Percentiles rank a stretch among this genome's conserved stretches.
Evolutionary conservation across 2,888 invertebrate genomes (phyloP).

Genomic region (Ophion obscuratus): DNA sequence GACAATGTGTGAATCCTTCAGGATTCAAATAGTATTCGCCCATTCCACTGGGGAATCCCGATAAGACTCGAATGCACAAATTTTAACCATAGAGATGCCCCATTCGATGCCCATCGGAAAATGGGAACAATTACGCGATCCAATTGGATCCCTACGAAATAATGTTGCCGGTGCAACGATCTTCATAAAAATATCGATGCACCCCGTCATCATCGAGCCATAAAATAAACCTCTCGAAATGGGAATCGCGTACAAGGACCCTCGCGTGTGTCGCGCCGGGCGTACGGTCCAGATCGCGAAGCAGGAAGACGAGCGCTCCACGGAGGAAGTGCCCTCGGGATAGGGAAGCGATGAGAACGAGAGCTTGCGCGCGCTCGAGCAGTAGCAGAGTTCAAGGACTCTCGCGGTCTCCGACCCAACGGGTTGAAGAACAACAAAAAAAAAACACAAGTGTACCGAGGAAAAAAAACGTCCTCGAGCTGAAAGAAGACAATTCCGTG

Average conservation of each 20-base stretch:
- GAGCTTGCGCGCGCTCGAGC: slow-evolving; percentile 25
- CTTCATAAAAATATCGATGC: too few relatives aligned
- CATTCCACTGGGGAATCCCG: too few relatives aligned
- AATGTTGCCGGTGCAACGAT: too few relatives aligned
- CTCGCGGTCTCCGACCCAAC: slow-evolving; percentile 58
- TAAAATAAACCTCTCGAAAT: background rate
- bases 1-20: too few relatives aligned
- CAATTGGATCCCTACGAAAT: too few relatives aligned
- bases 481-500: slow-evolving; percentile 56
- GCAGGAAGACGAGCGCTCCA: slow-evolving; percentile 10
- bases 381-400: slow-evolving; percentile 64
- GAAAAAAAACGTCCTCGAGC: slow-evolving; percentile 47
- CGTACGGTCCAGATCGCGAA: slow-evolving; percentile 1
- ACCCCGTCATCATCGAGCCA: too few relatives aligned
- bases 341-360: slow-evolving; percentile 49
- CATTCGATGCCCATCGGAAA: too few relatives aligned
- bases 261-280: background rate
- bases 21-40: too few relatives aligned
- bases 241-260: background rate
- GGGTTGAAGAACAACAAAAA: slow-evolving; percentile 1
- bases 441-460: background rate
- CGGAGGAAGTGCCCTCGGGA: slow-evolving; percentile 12
- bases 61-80: too few relatives aligned
- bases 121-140: too few relatives aligned
- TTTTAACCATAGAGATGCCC: too few relatives aligned